These are phyloP conservation scores for Arenaria interpres DNA, from an alignment of 2,113 vertebrate genomes.

Conservation along the genomic window DNA sequence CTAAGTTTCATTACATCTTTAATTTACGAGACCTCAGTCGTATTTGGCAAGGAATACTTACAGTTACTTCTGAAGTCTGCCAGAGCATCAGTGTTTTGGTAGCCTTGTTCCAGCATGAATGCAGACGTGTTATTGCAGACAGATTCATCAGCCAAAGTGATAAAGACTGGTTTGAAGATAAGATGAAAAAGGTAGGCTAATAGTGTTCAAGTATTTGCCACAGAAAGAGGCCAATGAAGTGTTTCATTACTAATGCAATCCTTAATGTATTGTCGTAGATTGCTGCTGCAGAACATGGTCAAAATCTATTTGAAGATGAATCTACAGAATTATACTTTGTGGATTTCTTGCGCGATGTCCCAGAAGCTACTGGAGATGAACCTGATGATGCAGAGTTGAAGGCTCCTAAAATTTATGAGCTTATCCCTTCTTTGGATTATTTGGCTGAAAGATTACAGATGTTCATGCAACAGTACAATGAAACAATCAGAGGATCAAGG, in stretches of 20 bases:
- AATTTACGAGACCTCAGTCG: conserved; percentile 86
- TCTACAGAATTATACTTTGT: conserved; percentile 78
- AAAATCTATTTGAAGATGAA: conserved; percentile 60
- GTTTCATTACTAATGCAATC: background rate
- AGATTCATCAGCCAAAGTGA: conserved; percentile 78
- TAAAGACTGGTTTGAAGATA: conserved; percentile 74
- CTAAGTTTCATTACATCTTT: conserved; percentile 89
- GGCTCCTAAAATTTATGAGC: conserved; percentile 84
- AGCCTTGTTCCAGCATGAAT: conserved; percentile 83
- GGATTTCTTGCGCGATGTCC: conserved; percentile 82
- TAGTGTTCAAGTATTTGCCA: background rate
- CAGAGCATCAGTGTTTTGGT: conserved; percentile 69
- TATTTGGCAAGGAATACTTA: conserved; percentile 87
- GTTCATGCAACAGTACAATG: conserved; percentile 83
- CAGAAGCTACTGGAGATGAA: conserved; percentile 80
- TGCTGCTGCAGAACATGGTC: conserved; percentile 75
- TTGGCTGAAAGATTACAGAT: conserved; percentile 74
- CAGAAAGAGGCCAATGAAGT: background rate
- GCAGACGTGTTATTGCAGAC: conserved; percentile 82
- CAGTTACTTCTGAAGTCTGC: conserved; percentile 78
- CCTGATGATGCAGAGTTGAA: conserved; percentile 76
- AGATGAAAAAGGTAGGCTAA: conserved; percentile 71
- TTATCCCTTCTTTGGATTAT: conserved; percentile 75
- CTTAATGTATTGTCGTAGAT: conserved; percentile 57
- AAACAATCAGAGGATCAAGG: conserved; percentile 76